Conservation (phyloP, 2,888 invertebrate genomes). For the Linnaemya vulpina region DNA sequence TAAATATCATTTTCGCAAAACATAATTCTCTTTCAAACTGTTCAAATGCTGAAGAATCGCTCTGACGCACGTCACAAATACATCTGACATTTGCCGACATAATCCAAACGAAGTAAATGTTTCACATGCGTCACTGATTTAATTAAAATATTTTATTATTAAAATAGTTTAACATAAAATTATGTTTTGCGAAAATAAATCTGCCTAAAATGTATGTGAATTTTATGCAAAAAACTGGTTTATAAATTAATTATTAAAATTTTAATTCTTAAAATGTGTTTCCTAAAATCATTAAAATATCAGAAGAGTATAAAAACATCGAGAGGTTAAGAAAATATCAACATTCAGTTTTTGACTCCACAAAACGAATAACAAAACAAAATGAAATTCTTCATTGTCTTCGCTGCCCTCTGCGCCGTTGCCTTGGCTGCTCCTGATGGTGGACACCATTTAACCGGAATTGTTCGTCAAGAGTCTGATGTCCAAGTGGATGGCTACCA, state of each 20-base stretch:
- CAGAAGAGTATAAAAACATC: not conserved
- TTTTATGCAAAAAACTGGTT: no score
- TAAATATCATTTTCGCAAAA: no score
- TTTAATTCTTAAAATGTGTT: not conserved
- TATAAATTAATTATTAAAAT: not conserved
- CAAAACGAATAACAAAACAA: conserved; percentile 29
- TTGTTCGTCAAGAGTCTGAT: conserved; percentile 67
- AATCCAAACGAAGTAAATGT: no score
- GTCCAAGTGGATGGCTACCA: conserved; percentile 66
- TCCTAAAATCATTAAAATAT: not conserved
- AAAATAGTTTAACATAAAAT: no score
- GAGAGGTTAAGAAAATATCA: not conserved
- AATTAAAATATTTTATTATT: no score
- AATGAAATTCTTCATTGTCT: conserved; percentile 77
- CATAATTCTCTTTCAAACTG: no score
- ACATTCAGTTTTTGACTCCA: conserved; percentile 27
- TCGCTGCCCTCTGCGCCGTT: conserved; percentile 74
- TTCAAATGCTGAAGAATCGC: no score
- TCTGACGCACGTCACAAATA: no score
- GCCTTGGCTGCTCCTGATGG: conserved; percentile 74
- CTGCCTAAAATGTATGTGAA: no score
- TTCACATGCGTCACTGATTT: no score
- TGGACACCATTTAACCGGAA: conserved; percentile 73
- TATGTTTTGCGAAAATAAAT: no score
- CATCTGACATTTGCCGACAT: no score